Evolutionary conservation across 1,140 invertebrate genomes (phyloP).

Genomic region (Bombus sylvicola): DNA sequence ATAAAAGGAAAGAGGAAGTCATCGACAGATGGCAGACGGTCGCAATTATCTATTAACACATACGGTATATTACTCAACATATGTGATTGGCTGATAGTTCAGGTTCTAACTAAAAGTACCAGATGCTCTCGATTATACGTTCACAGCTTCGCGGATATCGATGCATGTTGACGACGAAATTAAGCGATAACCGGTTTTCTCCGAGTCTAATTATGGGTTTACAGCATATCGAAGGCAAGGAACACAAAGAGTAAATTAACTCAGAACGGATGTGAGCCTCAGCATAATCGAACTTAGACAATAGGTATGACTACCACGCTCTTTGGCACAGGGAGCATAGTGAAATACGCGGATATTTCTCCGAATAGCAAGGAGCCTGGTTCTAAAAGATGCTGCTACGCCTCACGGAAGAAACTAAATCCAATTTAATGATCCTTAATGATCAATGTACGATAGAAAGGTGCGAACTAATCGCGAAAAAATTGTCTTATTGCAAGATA

Average conservation of each 20-base stretch:
- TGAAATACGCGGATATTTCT: constrained; percentile 47
- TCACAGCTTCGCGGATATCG: neutral
- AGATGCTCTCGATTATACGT: constrained; percentile 15
- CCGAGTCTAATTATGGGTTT: constrained; percentile 44
- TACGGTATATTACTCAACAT: neutral
- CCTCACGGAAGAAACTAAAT: too few relatives aligned
- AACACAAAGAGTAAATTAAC: constrained; percentile 51
- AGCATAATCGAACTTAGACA: constrained; percentile 56
- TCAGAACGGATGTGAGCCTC: constrained; percentile 49
- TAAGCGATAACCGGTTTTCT: constrained; percentile 11
- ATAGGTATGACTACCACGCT: constrained; percentile 53
- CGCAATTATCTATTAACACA: neutral
- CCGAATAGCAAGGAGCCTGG: constrained; percentile 19
- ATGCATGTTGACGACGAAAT: neutral
- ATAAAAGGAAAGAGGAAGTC: neutral
- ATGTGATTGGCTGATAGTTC: neutral
- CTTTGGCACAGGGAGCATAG: constrained; percentile 20
- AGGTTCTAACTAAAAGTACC: neutral
- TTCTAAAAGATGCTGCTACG: neutral
- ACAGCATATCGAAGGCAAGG: constrained; percentile 20
- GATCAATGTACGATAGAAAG: neutral
- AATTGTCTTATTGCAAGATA: neutral
- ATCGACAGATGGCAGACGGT: constrained; percentile 1
- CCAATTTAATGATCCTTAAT: neutral
- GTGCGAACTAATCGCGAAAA: neutral